A percentile compares a stretch with the other conserved stretches of the same genome.
phyloP scores from a whole-genome alignment of 2,888 invertebrate species.

The Ophion costatus region DNA sequence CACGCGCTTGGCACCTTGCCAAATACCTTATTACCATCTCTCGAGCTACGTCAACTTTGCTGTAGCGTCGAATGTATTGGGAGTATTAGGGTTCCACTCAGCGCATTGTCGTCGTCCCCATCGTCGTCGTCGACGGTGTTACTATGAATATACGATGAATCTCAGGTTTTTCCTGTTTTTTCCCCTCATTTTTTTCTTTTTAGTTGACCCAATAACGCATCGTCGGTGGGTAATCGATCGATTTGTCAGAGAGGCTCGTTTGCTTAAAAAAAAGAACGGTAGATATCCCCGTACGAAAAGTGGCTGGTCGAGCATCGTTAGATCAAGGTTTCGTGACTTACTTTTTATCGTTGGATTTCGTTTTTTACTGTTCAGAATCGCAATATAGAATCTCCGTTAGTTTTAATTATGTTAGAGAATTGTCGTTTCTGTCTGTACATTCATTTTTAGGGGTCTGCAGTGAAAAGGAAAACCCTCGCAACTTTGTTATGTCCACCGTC shows the following conservation, averaged over 20 bases:
- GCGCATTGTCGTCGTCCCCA: neutral
- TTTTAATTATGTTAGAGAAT: too few species aligned
- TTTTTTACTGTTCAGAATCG: too few species aligned
- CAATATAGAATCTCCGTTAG: too few species aligned
- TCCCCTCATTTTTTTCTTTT: slow-evolving; percentile 11
- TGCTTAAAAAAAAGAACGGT: slow-evolving; percentile 7
- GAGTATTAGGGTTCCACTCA: slow-evolving; percentile 28
- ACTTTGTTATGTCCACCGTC: too few species aligned
- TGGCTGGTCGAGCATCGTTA: neutral
- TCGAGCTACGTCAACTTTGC: slow-evolving; percentile 52
- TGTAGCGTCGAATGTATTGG: slow-evolving; percentile 19
- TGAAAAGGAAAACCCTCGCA: too few species aligned
- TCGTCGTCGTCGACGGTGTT: slow-evolving; percentile 10
- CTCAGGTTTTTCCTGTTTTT: slow-evolving; percentile 11
- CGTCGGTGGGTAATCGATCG: slow-evolving; percentile 47
- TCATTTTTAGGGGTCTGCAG: too few species aligned
- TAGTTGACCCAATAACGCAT: slow-evolving; percentile 53
- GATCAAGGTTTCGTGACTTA: neutral
- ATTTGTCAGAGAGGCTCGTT: slow-evolving; percentile 45
- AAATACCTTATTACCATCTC: slow-evolving; percentile 56
- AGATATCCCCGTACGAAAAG: neutral
- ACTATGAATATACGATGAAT: slow-evolving; percentile 38
- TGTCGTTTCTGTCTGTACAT: too few species aligned
- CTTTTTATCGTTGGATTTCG: neutral
- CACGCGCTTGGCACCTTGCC: slow-evolving; percentile 55